Evolutionary conservation across 2,797 vertebrate species (phyloP).

Genomic region (Sebastes reedi): DNA sequence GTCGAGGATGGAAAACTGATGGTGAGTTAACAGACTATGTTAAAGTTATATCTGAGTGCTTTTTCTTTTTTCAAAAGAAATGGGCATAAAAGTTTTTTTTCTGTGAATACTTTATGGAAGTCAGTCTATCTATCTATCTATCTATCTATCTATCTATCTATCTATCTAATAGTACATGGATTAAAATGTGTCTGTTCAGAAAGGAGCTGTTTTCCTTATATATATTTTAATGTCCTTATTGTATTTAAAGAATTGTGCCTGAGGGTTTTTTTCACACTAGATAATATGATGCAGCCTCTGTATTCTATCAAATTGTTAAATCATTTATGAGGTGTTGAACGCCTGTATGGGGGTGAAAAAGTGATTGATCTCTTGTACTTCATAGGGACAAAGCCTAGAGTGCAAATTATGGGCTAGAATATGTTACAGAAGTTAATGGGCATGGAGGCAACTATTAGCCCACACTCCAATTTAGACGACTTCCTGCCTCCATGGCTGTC

Average conservation of each 20-base stretch:
- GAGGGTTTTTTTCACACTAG: neutral
- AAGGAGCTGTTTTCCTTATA: neutral
- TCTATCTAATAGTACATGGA: neutral
- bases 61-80: neutral
- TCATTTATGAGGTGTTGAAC: neutral
- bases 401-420: constrained; percentile 18
- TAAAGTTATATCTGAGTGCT: neutral
- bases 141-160: constrained; percentile 3
- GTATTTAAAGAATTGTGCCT: neutral
- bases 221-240: neutral
- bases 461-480: constrained; percentile 64
- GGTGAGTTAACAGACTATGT: constrained; percentile 59
- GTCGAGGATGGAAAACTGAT: constrained; percentile 62
- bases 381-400: constrained; percentile 6
- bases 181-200: neutral
- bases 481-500: constrained; percentile 71
- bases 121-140: neutral
- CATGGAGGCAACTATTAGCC: constrained; percentile 66
- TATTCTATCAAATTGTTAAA: neutral
- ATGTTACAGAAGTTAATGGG: constrained; percentile 57
- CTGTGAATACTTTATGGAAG: neutral
- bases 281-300: neutral
- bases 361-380: constrained; percentile 21
- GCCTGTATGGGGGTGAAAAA: neutral
- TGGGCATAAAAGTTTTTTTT: neutral